These are phyloP conservation scores for Pollicipes pollicipes DNA, from an alignment of 1,140 invertebrate species.

Conservation along the genomic window DNA sequence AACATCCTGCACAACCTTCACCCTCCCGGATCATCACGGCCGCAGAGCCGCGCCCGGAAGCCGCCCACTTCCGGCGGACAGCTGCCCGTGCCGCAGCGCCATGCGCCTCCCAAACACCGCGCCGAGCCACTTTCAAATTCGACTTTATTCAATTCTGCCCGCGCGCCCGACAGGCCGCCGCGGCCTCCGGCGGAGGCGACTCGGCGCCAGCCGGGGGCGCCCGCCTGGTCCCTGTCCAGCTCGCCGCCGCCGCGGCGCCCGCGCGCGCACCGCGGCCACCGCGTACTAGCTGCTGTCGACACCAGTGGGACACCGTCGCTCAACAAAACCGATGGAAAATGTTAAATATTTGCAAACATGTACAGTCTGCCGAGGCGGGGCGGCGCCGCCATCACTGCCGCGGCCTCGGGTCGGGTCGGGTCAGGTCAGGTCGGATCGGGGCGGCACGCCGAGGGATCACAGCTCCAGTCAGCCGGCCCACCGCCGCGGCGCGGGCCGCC, in stretches of 20 bases:
- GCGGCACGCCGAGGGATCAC: too few relatives aligned
- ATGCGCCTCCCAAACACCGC: background rate
- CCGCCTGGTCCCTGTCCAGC: background rate
- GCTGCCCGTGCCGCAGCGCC: too few relatives aligned
- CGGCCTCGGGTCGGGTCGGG: background rate
- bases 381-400: background rate
- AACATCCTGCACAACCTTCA: too few relatives aligned
- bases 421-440: background rate
- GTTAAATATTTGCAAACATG: constrained; percentile 2
- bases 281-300: background rate
- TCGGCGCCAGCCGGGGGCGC: too few relatives aligned
- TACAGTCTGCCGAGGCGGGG: background rate
- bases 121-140: background rate
- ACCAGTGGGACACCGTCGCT: background rate
- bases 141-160: background rate
- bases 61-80: too few relatives aligned
- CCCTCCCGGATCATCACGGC: too few relatives aligned
- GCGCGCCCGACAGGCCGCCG: background rate
- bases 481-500: too few relatives aligned
- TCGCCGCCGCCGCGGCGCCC: too few relatives aligned
- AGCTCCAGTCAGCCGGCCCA: too few relatives aligned
- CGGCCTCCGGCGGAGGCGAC: background rate
- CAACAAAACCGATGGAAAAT: constrained; percentile 2
- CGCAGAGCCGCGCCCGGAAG: too few relatives aligned
- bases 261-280: too few relatives aligned